phyloP scores from a whole-genome alignment of 2,888 invertebrate species.

The Iselma pallidipennis region DNA sequence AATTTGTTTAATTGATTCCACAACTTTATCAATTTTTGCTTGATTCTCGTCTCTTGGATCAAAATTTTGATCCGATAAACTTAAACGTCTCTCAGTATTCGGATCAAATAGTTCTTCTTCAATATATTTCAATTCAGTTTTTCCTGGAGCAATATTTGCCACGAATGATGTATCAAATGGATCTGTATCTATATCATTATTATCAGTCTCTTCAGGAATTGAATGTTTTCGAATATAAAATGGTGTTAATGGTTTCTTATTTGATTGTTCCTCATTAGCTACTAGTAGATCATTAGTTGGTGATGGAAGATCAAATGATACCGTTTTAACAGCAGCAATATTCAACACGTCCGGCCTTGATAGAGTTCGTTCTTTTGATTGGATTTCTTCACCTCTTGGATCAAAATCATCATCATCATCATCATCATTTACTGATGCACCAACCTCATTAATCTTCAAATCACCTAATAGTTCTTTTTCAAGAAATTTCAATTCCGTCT shows the following conservation, averaged over 20 bases:
- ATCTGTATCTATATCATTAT: constrained; percentile 58
- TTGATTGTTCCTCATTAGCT: constrained; percentile 59
- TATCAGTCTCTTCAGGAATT: constrained; percentile 61
- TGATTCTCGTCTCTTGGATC: constrained; percentile 57
- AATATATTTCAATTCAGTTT: constrained; percentile 62
- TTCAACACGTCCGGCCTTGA: constrained; percentile 66
- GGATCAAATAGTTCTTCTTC: constrained; percentile 59
- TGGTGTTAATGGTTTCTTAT: constrained; percentile 77
- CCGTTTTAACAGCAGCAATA: constrained; percentile 52
- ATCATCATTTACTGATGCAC: constrained; percentile 62
- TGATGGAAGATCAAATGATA: constrained; percentile 64
- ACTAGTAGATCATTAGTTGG: constrained; percentile 61
- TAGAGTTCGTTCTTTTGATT: constrained; percentile 54
- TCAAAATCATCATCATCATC: constrained; percentile 86
- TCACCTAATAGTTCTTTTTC: constrained; percentile 75
- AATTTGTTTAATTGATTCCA: constrained; percentile 55
- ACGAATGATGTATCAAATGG: constrained; percentile 71
- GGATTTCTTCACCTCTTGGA: constrained; percentile 69
- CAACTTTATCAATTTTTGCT: constrained; percentile 46
- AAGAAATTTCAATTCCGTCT: constrained; percentile 75
- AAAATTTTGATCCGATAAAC: constrained; percentile 69
- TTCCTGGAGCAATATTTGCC: constrained; percentile 59
- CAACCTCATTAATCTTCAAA: constrained; percentile 48
- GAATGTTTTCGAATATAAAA: constrained; percentile 72
- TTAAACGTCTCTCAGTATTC: constrained; percentile 52